Evolutionary conservation across 2,113 vertebrate genomes (phyloP).

Genomic region (Boleophthalmus pectinirostris): DNA sequence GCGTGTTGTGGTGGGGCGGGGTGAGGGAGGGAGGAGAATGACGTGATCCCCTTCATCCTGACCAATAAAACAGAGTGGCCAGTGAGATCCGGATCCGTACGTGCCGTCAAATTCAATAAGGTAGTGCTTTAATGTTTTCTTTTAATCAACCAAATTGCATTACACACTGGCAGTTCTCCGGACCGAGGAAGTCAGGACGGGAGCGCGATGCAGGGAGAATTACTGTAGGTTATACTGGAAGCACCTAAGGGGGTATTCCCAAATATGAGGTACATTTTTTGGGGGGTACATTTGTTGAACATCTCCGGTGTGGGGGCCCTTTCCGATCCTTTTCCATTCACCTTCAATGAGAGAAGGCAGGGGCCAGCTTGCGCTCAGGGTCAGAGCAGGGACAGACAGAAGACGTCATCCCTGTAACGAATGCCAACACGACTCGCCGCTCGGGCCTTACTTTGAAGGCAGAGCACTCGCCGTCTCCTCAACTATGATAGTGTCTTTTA

Average conservation of each 20-base stretch:
- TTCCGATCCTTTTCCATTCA: constrained; percentile 8
- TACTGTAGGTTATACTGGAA: constrained; percentile 15
- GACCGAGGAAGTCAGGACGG: constrained; percentile 22
- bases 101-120: constrained; percentile 86
- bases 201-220: constrained; percentile 5
- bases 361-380: constrained; percentile 47
- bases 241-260: constrained; percentile 37
- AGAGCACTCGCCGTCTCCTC: constrained; percentile 52
- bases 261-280: constrained; percentile 31
- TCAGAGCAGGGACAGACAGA: constrained; percentile 62
- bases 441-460: constrained; percentile 50
- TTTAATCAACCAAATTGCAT: constrained; percentile 88
- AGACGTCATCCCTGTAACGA: constrained; percentile 62
- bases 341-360: constrained; percentile 31
- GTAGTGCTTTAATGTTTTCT: constrained; percentile 84
- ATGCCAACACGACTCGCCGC: constrained; percentile 64
- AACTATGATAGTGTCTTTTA: constrained; percentile 44
- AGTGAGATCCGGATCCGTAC: constrained; percentile 79
- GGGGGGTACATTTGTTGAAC: constrained; percentile 23
- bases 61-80: constrained; percentile 85
- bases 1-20: constrained; percentile 36
- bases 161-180: constrained; percentile 70
- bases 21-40: constrained; percentile 63
- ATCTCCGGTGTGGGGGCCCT: background rate
- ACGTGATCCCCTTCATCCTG: constrained; percentile 80